Conservation (phyloP, 2,113 vertebrate species). For the Trichomycterus rosablanca region DNA sequence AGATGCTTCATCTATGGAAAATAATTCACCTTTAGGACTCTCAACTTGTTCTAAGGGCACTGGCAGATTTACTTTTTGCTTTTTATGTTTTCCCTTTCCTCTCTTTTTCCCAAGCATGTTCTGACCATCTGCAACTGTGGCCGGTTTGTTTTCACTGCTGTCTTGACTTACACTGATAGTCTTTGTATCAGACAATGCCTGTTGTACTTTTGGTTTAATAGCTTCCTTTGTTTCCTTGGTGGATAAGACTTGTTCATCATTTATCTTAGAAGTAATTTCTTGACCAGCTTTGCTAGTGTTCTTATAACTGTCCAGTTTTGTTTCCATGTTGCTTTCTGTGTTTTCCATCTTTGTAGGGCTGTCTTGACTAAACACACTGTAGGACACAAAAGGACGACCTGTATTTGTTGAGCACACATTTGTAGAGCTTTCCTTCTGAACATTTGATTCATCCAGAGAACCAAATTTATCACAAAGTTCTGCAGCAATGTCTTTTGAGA, state of each 20-base stretch:
- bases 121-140: background rate
- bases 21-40: background rate
- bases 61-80: slow-evolving; percentile 2
- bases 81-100: slow-evolving; percentile 24
- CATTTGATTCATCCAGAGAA: slow-evolving; percentile 20
- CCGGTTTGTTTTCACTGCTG: background rate
- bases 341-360: slow-evolving; percentile 38
- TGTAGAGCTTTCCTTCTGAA: slow-evolving; percentile 33
- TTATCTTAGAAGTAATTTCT: slow-evolving; percentile 40
- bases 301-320: too few relatives aligned
- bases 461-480: slow-evolving; percentile 50
- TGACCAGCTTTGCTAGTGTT: slow-evolving; percentile 60
- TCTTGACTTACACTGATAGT: slow-evolving; percentile 1
- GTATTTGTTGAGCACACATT: too few relatives aligned
- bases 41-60: background rate
- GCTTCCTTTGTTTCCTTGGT: background rate
- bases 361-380: slow-evolving; percentile 37
- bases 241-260: background rate
- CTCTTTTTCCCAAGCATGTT: slow-evolving; percentile 22
- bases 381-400: slow-evolving; percentile 27
- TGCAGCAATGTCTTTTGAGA: slow-evolving; percentile 65
- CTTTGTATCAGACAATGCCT: background rate
- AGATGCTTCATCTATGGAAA: background rate
- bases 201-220: background rate
- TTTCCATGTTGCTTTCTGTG: slow-evolving; percentile 1